Base-by-base conservation (phyloP, 1,140 invertebrate species). In the Ceratoteleas bidentatus region DNA sequence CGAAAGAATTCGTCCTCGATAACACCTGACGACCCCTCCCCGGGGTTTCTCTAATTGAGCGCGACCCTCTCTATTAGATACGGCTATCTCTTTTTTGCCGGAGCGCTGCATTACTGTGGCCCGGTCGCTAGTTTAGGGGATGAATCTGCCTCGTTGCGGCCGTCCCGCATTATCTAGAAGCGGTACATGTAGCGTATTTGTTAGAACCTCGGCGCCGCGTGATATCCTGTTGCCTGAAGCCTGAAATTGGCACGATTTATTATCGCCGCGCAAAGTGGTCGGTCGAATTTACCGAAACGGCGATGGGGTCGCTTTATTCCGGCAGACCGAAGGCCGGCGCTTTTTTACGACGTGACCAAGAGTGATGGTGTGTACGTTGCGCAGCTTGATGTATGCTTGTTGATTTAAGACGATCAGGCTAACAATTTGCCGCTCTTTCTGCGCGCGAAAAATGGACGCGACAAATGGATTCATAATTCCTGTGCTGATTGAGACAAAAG, bases 161-260 rank as follows among this genome's bases (percentile, higher is more conserved):
- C 40, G 56, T 68, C 52, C 74, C 79, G 32, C 74, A 79, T 74
- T 81, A 80, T 84, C 68, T 64, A 79, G 79, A 87, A 88, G 56
- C 80, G 84, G 80, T 84, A 84, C 77, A 84, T 87, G 86, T 88
- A 87, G 83, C 86, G 85, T 85, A 89, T 88, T 88, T 88, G 86
- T 89, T 86, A 89, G 85, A 79, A 70, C 74, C 54, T 74, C 65
- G 14, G 72, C 74, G 81, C 86, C 64, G 78, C 60, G 76, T 72
- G 78, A 75, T 81, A 81, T 72, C 54, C 82, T 62, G 61, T 58
- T 65, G 61, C 60, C 70, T 80, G 45, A 83, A 80, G 82, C 81
- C 84, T 73, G 84, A 86, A 88, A 88, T 88, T 85, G 85, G 83
- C 43, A 65, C 86, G 73, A 89, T 89, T 89, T 88, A 87, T 88